These are phyloP conservation scores for Diadegma fenestrale DNA, from an alignment of 2,888 invertebrate genomes.

Conservation along the genomic window DNA sequence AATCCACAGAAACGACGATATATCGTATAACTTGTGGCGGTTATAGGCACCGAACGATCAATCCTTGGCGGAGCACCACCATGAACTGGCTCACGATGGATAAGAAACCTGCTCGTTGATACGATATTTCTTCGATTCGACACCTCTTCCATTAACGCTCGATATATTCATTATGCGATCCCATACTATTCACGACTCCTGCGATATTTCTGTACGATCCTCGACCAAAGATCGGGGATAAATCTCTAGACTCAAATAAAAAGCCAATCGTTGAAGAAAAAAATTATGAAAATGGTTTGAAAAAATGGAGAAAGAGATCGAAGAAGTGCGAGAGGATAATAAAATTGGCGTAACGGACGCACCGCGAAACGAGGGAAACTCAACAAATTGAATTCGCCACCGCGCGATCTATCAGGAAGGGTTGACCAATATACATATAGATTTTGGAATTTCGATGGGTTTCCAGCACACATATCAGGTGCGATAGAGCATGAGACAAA, in stretches of 20 bases:
- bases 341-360: slow-evolving; percentile 27
- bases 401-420: slow-evolving; percentile 30
- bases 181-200: slow-evolving; percentile 2
- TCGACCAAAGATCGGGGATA: background rate
- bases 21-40: slow-evolving; percentile 53
- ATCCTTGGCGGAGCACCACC: slow-evolving; percentile 48
- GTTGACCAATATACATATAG: background rate
- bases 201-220: background rate
- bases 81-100: slow-evolving; percentile 18
- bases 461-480: background rate
- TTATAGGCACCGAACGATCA: slow-evolving; percentile 60
- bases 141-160: slow-evolving; percentile 32
- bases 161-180: slow-evolving; percentile 43
- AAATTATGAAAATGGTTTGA: background rate
- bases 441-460: slow-evolving; percentile 3
- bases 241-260: background rate
- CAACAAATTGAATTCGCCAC: slow-evolving; percentile 52
- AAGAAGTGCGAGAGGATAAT: background rate
- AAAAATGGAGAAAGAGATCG: background rate
- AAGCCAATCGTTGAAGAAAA: background rate
- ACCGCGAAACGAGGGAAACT: slow-evolving; percentile 21
- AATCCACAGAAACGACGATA: slow-evolving; percentile 50
- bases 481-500: background rate
- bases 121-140: slow-evolving; percentile 47
- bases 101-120: slow-evolving; percentile 32